Evolutionary conservation across 2,888 invertebrate genomes (phyloP).

Genomic region (Perithous albicinctus): DNA sequence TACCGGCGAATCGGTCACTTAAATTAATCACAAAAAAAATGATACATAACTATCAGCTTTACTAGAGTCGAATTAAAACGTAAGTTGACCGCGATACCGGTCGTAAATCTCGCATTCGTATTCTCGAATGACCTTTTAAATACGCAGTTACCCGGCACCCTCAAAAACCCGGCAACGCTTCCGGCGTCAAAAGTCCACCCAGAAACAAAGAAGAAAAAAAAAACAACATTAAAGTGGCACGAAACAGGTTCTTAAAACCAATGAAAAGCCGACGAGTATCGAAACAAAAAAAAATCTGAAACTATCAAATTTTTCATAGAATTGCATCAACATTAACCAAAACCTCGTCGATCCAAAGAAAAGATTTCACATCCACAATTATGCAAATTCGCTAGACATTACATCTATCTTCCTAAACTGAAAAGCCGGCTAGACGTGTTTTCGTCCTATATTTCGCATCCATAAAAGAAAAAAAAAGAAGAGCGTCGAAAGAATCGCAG

Average conservation of each 20-base stretch:
- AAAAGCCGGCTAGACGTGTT: slow-evolving; percentile 45
- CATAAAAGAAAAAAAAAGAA: slow-evolving; percentile 37
- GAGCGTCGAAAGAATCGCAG: slow-evolving; percentile 62
- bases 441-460: background rate
- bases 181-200: background rate
- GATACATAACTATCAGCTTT: no score
- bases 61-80: no score
- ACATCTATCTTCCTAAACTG: background rate
- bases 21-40: no score
- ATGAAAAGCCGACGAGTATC: background rate
- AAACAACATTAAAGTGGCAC: background rate
- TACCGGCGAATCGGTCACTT: no score
- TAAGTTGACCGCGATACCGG: background rate
- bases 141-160: slow-evolving; percentile 22
- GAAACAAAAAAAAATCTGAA: background rate
- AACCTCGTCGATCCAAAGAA: background rate
- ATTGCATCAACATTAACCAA: background rate
- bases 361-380: background rate
- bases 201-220: slow-evolving; percentile 7
- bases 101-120: background rate
- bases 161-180: background rate
- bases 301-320: background rate
- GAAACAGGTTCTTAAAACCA: background rate
- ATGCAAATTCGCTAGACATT: background rate
- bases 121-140: background rate